A percentile compares a stretch with the other conserved stretches of the same genome.
Conservation (phyloP, 2,113 vertebrate species). For the Nibea albiflora region DNA sequence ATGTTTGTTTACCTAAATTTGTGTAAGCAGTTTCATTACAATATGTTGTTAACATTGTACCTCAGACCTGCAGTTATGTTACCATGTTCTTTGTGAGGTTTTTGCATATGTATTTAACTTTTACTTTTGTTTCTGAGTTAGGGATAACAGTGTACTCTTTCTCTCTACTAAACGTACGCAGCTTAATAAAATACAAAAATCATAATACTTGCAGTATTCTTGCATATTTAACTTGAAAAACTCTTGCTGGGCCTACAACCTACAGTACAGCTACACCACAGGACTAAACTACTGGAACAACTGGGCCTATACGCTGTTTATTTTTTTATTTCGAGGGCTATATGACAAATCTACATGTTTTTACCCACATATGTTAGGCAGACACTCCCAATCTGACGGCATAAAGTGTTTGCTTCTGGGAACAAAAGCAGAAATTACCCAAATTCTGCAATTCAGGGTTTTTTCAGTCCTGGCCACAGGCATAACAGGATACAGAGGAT, state of each 20-base stretch:
- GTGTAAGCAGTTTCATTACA: background rate
- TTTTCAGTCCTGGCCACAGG: slow-evolving; percentile 30
- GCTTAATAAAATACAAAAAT: background rate
- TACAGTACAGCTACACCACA: background rate
- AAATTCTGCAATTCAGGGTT: slow-evolving; percentile 31
- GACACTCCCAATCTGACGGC: background rate
- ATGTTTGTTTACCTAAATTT: background rate
- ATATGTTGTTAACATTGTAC: background rate
- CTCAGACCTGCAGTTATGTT: background rate
- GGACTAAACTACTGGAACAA: background rate
- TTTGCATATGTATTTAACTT: background rate
- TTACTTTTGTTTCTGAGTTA: too few relatives aligned
- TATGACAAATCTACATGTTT: background rate
- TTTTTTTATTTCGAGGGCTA: too few relatives aligned
- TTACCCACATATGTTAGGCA: background rate
- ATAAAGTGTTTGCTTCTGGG: background rate
- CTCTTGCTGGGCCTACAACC: background rate
- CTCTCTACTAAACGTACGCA: too few relatives aligned
- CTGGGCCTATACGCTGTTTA: too few relatives aligned
- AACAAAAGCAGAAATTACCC: slow-evolving; percentile 43
- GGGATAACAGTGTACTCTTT: background rate
- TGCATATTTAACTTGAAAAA: background rate
- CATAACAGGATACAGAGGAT: slow-evolving; percentile 45
- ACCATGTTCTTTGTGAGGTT: background rate
- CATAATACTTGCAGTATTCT: background rate